phyloP scores from a whole-genome alignment of 2,797 vertebrate species.

The Rousettus madagascariensis region DNA sequence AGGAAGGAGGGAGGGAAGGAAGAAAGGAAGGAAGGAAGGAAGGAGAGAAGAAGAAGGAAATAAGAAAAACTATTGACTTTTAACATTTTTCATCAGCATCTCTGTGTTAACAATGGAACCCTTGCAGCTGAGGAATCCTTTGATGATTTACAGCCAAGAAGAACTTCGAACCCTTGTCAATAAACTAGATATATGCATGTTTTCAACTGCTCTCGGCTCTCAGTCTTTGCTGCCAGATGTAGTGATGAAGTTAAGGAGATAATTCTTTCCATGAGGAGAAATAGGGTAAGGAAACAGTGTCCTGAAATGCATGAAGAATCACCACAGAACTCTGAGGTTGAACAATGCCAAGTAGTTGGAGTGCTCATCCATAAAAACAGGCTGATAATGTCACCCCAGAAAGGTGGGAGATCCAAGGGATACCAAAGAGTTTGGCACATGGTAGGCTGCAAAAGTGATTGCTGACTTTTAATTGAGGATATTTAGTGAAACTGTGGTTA shows the following conservation, averaged over 20 bases:
- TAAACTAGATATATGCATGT: constrained; percentile 61
- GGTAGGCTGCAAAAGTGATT: neutral
- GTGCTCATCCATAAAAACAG: neutral
- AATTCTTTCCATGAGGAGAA: constrained; percentile 69
- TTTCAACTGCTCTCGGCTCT: constrained; percentile 45
- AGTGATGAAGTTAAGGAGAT: constrained; percentile 41
- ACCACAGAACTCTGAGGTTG: neutral
- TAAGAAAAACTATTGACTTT: constrained; percentile 2
- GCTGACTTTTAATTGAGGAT: neutral
- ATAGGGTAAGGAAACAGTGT: neutral
- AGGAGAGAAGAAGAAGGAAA: neutral
- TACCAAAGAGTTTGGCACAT: neutral
- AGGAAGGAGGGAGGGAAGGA: fast-evolving
- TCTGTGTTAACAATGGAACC: constrained; percentile 62
- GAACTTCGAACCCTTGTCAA: constrained; percentile 46
- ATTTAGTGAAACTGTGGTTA: neutral
- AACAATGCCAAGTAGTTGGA: neutral
- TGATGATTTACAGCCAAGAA: constrained; percentile 71
- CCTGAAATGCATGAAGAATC: neutral
- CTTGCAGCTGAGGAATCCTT: constrained; percentile 59
- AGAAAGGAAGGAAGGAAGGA: neutral
- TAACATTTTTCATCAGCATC: constrained; percentile 33
- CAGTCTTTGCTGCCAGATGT: constrained; percentile 54
- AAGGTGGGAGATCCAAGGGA: neutral
- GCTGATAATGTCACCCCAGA: neutral